Evolutionary conservation across 2,797 vertebrate genomes (phyloP), one percentile per base, ranked within the genome.

Genomic region (Pogoniulus pusillus): DNA sequence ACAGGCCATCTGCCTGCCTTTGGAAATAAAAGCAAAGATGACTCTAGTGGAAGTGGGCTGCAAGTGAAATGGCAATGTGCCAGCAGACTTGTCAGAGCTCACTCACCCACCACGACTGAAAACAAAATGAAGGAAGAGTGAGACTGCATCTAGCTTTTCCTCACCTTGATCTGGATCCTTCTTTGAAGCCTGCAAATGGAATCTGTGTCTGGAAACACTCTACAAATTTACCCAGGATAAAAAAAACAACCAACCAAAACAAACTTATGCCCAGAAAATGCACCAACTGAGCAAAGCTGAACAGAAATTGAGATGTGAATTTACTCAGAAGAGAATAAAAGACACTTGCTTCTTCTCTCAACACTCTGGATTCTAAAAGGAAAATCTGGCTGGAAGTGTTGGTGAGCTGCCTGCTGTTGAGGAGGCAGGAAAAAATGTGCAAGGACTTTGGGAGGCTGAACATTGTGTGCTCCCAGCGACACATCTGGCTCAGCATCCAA

Each of bases 341-440:
- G 3, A 3, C 27, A 16, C 5, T 69, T 60, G 26, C 24, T 30
- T 82, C 29, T 30, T 82, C 29, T 71, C 34, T 47, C 34, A 92
- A 13, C 7, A 34, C 20, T 66, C 10, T 4, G 30, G 34, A 24
- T 85, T 23, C 43, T 39, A n/a, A 76, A 51, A 23, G 49, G 47
- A 27, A 15, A 9, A 15, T 10, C n/a, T 43, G 49, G 5, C 23
- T 92, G 81, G 77, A 79, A 91, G 45, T 80, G 62, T 8, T 89
- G 71, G 74, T 82, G 83, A 90, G 49, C 49, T 91, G 74, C 69
- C 78, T 77, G 80, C 45, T 93, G 71, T 53, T 84, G 68, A 89
- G 29, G 22, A 89, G 39, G 71, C 64, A 95, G 74, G 81, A 82
- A 80, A 94, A 90, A 77, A 65, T 30, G 9, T 32, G 39, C 64